phyloP scores from a whole-genome alignment of 2,113 vertebrate species.

The Gyps fulvus region DNA sequence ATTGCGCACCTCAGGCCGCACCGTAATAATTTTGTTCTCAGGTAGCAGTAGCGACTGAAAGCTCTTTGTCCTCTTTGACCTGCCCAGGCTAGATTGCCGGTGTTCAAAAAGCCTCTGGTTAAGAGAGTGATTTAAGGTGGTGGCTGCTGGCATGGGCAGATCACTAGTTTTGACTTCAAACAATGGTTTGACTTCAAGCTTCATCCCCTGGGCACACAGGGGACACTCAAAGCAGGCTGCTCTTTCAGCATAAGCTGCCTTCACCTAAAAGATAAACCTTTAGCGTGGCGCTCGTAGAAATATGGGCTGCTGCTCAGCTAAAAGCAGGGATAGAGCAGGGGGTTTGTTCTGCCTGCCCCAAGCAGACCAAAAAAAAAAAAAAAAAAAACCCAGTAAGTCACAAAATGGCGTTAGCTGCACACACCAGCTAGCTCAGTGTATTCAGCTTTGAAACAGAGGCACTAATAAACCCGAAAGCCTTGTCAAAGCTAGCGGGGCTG shows the following conservation, averaged over 20 bases:
- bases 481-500: neutral
- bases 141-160: neutral
- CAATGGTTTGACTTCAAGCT: neutral
- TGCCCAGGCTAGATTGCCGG: neutral
- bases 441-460: neutral
- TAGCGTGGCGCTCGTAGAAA: accelerated
- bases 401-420: neutral
- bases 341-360: neutral
- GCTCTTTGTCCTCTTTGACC: neutral
- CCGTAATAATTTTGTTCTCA: neutral
- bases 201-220: neutral
- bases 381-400: neutral
- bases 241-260: neutral
- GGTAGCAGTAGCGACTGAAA: neutral
- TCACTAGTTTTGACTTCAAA: neutral
- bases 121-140: neutral
- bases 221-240: neutral
- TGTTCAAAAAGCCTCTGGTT: neutral
- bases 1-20: accelerated
- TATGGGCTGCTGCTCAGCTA: neutral
- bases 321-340: neutral
- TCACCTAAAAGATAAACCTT: neutral
- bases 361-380: neutral
- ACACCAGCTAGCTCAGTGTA: neutral
- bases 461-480: neutral